phyloP scores from a whole-genome alignment of 2,888 invertebrate species.

The Pristionchus entomophagus region DNA sequence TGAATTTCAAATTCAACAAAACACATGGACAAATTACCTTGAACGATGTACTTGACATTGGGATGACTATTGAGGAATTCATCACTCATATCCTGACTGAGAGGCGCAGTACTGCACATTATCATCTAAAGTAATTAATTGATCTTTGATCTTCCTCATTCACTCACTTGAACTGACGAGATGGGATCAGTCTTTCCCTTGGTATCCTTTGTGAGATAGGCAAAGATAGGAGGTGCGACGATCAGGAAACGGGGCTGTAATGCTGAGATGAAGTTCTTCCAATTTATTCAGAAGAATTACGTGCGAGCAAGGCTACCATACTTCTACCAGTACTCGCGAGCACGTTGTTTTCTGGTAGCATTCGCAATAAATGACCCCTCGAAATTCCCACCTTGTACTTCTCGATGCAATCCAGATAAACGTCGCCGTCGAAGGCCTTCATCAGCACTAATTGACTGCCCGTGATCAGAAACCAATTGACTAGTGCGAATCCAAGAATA shows the following conservation, averaged over 20 bases:
- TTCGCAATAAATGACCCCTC: too few species aligned
- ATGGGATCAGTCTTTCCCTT: not conserved
- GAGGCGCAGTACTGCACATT: conserved; percentile 1
- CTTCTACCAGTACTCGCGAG: too few species aligned
- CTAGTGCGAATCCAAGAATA: not conserved
- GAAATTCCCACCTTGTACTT: conserved; percentile 23
- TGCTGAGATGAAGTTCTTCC: too few species aligned
- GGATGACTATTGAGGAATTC: not conserved
- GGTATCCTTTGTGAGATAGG: not conserved
- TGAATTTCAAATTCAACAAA: not conserved
- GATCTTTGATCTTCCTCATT: not conserved
- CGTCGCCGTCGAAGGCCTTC: not conserved
- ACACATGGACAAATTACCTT: not conserved
- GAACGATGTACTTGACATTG: conserved; percentile 16
- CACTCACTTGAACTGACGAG: not conserved
- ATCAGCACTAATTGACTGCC: not conserved
- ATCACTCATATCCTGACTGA: not conserved
- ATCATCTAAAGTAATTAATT: not conserved
- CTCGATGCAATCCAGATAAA: not conserved
- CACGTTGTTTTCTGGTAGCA: too few species aligned
- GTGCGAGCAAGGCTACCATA: too few species aligned
- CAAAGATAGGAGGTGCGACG: not conserved
- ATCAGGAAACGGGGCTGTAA: not conserved
- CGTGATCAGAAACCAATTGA: conserved; percentile 1
- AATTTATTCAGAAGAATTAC: too few species aligned